Conservation (phyloP, 64 coral and sea anemone genomes). For the Porites lutea region DNA sequence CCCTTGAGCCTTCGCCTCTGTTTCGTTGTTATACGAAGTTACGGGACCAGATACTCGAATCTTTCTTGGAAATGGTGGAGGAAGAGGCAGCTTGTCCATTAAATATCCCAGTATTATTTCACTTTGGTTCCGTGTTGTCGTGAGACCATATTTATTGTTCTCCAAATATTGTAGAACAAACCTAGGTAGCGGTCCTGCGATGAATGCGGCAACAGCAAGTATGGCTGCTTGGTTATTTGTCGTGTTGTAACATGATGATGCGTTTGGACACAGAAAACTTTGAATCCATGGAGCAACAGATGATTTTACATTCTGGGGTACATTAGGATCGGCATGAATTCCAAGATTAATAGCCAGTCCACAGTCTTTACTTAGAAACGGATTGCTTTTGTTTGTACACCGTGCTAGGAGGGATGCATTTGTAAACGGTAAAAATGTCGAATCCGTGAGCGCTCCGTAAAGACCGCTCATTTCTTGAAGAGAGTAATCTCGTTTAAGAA, state of each 20-base stretch:
- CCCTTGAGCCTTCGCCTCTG: background rate
- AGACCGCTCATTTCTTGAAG: conserved; percentile 40
- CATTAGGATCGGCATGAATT: background rate
- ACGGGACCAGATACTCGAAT: conserved; percentile 29
- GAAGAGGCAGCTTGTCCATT: conserved; percentile 28
- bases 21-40: background rate
- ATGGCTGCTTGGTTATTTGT: background rate
- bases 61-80: background rate
- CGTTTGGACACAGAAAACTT: background rate
- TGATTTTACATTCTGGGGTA: too few relatives aligned
- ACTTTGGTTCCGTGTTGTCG: background rate
- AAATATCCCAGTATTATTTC: conserved; percentile 52
- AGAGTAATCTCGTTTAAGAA: background rate
- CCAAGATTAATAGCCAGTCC: conserved; percentile 43
- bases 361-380: too few relatives aligned
- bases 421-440: conserved; percentile 19
- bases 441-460: conserved; percentile 25
- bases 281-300: background rate
- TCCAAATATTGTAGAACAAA: conserved; percentile 31
- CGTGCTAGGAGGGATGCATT: background rate
- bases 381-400: background rate
- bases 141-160: conserved; percentile 39
- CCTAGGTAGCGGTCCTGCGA: background rate
- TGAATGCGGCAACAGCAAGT: background rate
- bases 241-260: background rate